Base-by-base conservation (phyloP, 2,113 vertebrate species). In the Herpetotheres cachinnans region DNA sequence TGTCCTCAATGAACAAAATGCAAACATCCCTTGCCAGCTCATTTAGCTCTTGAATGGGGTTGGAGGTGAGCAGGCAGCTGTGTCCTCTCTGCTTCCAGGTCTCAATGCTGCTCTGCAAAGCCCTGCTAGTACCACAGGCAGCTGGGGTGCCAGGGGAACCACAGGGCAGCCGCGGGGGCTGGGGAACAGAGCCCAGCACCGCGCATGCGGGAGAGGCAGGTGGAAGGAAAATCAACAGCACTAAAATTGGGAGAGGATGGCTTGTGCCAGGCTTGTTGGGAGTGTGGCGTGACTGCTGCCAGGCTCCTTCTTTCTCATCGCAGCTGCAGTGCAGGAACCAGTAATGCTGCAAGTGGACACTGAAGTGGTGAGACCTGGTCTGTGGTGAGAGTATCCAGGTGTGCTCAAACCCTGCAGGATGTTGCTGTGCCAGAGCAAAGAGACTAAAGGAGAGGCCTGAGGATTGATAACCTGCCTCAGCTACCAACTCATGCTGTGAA, bases 111-210 rank as follows among this genome's bases (percentile, higher is more conserved):
- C 26, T 50, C n/a, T 63, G 18, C 1, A 1, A 71, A 87, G 62
- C 36, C 36, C 22, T 2, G 0, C 1, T 13, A 44, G 58, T 46
- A 46, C 38, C 4, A 2, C 1, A 11, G 71, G 14, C 11, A 59
- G 36, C 65, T 66, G 72, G 25, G 38, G 52, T 54, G 29, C 36
- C 38, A 52, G 16, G 20, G 11, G 10, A 29, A 18, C 32, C 0
- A 0, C 16, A 12, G 26, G 58, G 10, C 58, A 78, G 42, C 22
- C 74, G 24, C 27, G 18, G 32, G n/a, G 32, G 16, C 32, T 63
- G 50, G 29, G 20, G 20, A 27, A 8, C 1, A 1, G 65, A 54
- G 38, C 17, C 19, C 65, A 77, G 71, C 2, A 1, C 21, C 0
- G 0, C 49, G 52, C 40, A 16, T n/a, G 22, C 12, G 30, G 59